These are phyloP conservation scores for Holothuria scabra DNA, from an alignment of 53 echinoderm and acorn worm species.

Conservation along the genomic window DNA sequence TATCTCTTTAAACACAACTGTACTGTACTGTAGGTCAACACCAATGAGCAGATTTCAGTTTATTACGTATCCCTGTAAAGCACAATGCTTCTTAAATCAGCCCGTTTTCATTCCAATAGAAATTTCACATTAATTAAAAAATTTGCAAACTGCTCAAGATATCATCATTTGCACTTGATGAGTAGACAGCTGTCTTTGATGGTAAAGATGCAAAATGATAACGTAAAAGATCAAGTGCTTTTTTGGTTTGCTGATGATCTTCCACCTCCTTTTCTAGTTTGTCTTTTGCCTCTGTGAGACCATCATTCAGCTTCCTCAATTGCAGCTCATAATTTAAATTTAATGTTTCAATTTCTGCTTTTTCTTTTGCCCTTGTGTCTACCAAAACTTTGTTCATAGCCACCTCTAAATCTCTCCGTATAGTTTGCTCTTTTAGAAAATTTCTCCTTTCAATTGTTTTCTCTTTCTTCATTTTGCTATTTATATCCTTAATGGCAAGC, in stretches of 20 bases:
- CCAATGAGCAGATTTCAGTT: no score
- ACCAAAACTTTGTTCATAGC: constrained; percentile 16
- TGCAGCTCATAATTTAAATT: constrained; percentile 23
- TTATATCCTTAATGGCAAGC: neutral
- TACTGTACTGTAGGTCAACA: no score
- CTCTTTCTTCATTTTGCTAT: neutral
- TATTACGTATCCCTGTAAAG: no score
- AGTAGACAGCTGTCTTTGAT: neutral
- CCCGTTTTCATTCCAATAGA: no score
- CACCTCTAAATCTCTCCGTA: constrained; percentile 1
- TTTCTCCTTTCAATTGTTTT: constrained; percentile 5
- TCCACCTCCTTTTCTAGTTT: constrained; percentile 18
- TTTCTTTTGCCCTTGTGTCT: neutral
- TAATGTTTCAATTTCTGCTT: neutral
- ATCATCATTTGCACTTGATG: neutral
- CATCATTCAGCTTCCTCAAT: neutral
- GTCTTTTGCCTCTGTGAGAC: neutral
- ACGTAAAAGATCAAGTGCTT: constrained; percentile 31
- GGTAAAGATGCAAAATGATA: constrained; percentile 42
- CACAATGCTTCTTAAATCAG: no score
- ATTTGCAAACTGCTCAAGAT: constrained; percentile 25
- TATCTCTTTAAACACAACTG: no score
- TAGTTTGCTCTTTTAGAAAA: constrained; percentile 7
- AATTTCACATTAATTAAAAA: neutral
- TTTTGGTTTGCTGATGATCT: constrained; percentile 28